These are phyloP conservation scores for Pavo muticus DNA, from an alignment of 2,113 vertebrate genomes.

Conservation along the genomic window DNA sequence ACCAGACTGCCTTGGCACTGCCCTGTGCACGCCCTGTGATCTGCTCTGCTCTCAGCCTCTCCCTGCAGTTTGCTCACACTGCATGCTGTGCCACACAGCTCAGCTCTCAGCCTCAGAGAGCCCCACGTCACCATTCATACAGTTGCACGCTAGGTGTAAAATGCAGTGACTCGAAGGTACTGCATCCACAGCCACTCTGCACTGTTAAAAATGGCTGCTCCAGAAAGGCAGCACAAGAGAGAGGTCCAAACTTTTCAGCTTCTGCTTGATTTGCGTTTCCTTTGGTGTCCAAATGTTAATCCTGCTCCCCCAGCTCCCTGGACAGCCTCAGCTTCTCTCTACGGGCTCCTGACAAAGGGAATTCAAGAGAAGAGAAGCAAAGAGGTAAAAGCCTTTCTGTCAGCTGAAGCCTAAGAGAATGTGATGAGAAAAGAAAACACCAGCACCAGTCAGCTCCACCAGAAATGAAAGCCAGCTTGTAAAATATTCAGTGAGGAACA, in stretches of 20 bases:
- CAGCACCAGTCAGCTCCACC: neutral
- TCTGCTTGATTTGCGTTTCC: neutral
- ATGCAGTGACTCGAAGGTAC: neutral
- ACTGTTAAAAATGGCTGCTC: neutral
- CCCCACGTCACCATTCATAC: fast-evolving
- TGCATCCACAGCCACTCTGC: neutral
- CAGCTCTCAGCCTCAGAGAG: neutral
- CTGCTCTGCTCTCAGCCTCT: neutral
- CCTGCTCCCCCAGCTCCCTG: neutral
- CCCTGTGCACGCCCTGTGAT: fast-evolving
- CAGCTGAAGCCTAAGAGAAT: neutral
- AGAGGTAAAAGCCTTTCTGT: neutral
- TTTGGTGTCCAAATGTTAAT: fast-evolving
- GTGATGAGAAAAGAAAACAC: neutral
- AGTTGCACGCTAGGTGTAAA: neutral
- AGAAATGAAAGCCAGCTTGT: fast-evolving
- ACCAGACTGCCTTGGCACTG: fast-evolving
- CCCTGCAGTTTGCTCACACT: fast-evolving
- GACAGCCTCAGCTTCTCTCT: neutral
- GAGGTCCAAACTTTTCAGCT: neutral
- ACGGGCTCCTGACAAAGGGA: neutral
- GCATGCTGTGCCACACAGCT: fast-evolving
- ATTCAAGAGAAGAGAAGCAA: neutral
- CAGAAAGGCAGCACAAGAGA: too few species aligned
- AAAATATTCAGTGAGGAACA: fast-evolving